A percentile compares a stretch with the other conserved stretches of the same genome.
phyloP scores from a whole-genome alignment of 2,888 invertebrate genomes.

The Empis stercorea region DNA sequence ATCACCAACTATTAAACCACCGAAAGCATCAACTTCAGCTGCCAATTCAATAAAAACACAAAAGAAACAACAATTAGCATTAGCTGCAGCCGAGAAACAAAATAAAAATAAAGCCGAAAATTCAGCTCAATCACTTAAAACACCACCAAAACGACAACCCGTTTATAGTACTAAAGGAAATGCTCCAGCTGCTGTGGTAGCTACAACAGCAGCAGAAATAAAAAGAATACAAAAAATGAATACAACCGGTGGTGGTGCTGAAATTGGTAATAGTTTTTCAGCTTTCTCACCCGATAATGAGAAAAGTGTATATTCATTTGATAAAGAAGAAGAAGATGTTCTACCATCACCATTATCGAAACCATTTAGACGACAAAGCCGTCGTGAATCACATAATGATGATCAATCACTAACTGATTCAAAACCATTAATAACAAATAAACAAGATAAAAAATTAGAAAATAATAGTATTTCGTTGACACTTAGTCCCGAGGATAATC shows the following conservation, averaged over 20 bases:
- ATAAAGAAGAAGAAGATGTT: conserved; percentile 46
- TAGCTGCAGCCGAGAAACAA: conserved; percentile 7
- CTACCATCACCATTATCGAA: conserved; percentile 12
- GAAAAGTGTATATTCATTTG: conserved; percentile 58
- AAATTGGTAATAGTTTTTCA: conserved; percentile 16
- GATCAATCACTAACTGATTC: conserved; percentile 22
- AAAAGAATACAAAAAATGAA: conserved; percentile 25
- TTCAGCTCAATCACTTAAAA: conserved; percentile 14
- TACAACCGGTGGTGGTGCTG: conserved; percentile 5
- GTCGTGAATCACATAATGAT: conserved; percentile 33
- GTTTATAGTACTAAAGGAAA: conserved; percentile 44
- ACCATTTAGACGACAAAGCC: conserved; percentile 42
- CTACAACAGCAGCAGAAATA: conserved; percentile 17
- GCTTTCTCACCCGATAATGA: conserved; percentile 57
- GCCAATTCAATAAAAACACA: too few species aligned
- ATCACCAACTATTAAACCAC: conserved; percentile 20
- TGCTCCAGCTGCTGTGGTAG: conserved; percentile 29
- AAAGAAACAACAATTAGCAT: conserved; percentile 3
- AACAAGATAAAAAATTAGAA: conserved; percentile 18
- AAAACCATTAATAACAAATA: conserved; percentile 19
- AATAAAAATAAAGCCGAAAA: conserved; percentile 13
- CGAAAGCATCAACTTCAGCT: conserved; percentile 13
- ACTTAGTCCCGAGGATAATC: conserved; percentile 34
- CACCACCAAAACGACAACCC: conserved; percentile 31
- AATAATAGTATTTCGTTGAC: conserved; percentile 32